phyloP scores from a whole-genome alignment of 2,888 invertebrate species.

The Sericinus montela region DNA sequence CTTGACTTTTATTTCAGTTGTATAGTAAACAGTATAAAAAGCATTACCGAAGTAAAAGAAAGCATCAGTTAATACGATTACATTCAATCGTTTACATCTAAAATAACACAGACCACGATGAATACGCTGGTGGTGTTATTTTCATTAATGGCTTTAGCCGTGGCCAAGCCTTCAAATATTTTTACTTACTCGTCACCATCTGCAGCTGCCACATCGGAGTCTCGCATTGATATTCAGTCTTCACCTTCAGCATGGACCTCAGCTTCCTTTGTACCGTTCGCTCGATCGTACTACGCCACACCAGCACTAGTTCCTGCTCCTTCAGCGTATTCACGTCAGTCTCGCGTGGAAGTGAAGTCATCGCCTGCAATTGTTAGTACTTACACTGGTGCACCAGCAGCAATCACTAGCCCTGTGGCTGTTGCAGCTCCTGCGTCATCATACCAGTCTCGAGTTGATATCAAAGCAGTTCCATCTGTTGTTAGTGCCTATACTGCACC shows the following conservation, averaged over 20 bases:
- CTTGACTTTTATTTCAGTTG: constrained; percentile 56
- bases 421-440: constrained; percentile 35
- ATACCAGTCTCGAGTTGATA: constrained; percentile 39
- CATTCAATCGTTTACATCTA: constrained; percentile 51
- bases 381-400: too few species aligned
- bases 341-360: too few species aligned
- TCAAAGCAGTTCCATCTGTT: constrained; percentile 34
- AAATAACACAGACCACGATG: constrained; percentile 80
- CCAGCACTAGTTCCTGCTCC: constrained; percentile 37
- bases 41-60: constrained; percentile 45
- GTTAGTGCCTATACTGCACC: constrained; percentile 13
- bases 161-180: constrained; percentile 45
- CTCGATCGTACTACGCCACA: constrained; percentile 25
- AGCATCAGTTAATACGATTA: constrained; percentile 63
- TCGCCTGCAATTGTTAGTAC: too few species aligned
- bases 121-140: constrained; percentile 82
- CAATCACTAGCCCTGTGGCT: constrained; percentile 22
- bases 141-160: constrained; percentile 75
- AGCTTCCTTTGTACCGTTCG: constrained; percentile 40
- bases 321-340: constrained; percentile 22
- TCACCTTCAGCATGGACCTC: constrained; percentile 31
- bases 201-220: constrained; percentile 45
- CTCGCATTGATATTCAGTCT: constrained; percentile 56
- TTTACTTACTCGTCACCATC: constrained; percentile 30
- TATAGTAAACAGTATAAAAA: constrained; percentile 57